Percentiles rank a stretch among this genome's conserved stretches.
These are phyloP conservation scores for Patiria miniata DNA, from an alignment of 35 echinoderm and acorn worm species.

Conservation along the genomic window DNA sequence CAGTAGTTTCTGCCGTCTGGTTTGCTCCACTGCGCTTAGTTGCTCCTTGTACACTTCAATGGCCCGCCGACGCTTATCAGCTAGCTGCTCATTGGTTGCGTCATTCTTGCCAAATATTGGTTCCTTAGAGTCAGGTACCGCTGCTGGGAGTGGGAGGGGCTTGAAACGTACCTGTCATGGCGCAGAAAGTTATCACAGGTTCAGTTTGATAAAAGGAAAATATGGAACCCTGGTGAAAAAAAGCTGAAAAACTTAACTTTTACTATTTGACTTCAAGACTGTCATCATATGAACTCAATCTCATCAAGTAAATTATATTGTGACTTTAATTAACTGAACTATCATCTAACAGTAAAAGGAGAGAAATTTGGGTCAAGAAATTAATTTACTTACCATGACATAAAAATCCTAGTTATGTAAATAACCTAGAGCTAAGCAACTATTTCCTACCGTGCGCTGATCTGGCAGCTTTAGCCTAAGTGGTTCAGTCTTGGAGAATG, in stretches of 20 bases:
- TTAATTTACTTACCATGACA: no score
- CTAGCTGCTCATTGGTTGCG: conserved; percentile 87
- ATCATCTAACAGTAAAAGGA: no score
- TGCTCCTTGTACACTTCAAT: conserved; percentile 86
- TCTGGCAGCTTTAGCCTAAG: conserved; percentile 81
- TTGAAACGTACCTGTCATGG: conserved; percentile 84
- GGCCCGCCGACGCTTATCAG: conserved; percentile 74
- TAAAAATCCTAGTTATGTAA: no score
- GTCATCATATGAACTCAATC: not conserved
- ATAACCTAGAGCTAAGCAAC: not conserved
- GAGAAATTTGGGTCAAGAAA: no score
- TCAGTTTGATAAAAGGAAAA: not conserved
- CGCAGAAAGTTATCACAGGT: not conserved
- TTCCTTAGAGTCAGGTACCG: conserved; percentile 86
- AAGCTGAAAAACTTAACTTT: not conserved
- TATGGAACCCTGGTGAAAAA: not conserved
- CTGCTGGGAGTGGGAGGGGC: conserved; percentile 83
- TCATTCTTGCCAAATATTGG: conserved; percentile 94
- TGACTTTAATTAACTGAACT: no score
- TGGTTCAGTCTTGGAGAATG: conserved; percentile 86
- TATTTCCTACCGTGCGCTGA: conserved; percentile 78
- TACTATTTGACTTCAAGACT: not conserved
- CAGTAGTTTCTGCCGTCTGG: conserved; percentile 53
- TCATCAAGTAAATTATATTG: not conserved
- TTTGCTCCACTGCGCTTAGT: conserved; percentile 63